Base-by-base conservation (phyloP, 2,113 vertebrate species). In the Aptenodytes patagonicus region DNA sequence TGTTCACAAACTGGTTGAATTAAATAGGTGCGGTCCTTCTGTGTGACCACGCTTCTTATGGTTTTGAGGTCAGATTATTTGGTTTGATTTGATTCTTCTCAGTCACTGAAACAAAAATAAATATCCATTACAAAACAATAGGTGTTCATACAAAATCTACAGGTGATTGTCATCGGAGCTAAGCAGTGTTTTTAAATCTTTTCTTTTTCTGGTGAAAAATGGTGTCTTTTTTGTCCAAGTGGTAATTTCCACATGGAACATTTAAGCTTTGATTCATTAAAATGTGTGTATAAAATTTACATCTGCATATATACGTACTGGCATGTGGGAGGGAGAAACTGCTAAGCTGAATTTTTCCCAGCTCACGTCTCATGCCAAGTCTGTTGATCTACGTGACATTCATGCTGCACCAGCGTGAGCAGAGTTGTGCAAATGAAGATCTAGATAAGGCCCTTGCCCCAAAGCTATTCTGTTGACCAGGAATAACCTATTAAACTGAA, bases 371-470 rank as follows among this genome's bases (percentile, higher is more conserved):
- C 72, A 42, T 86, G 88, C 88, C 78, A 71, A 58, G 54, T 88
- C 57, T 95, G 78, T 93, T 93, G 85, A 77, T 94, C 75, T 94
- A 4, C 1, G 2, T 93, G 96, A 80, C 87, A 54, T 88, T 83
- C 62, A 44, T 28, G 47, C 84, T 65, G 87, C 90, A 85, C 65
- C 81, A 80, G 87, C 6, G 2, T 16, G 81, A 92, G 77, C 76
- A 61, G 72, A 75, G 73, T 31, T 93, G 70, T 93, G 87, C 89
- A 87, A 80, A 93, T 0, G 7, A 95, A 60, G 54, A 34, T 42
- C 58, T 31, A 90, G 92, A 90, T 90, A 85, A 95, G 61, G 66
- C 86, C 87, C 87, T 93, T 89, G 90, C 91, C 87, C 75, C 76
- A 83, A 0, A 93, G 84, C 81, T 25, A 36, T 96, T 84, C 83